Base-by-base conservation (phyloP, 2,797 vertebrate species). In the Chromis chromis region DNA sequence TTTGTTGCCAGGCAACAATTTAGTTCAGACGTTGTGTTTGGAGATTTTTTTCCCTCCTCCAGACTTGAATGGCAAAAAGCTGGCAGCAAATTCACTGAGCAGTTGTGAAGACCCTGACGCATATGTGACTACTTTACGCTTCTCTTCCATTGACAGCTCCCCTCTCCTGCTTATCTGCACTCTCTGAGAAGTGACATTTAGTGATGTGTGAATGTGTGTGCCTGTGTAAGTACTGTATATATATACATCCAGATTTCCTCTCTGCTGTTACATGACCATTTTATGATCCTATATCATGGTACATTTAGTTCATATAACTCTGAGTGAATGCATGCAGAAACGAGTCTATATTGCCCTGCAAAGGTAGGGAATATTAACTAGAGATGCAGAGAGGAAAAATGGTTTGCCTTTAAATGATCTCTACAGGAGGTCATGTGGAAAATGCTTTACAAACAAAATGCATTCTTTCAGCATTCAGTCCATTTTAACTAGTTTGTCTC, bases 131-230 rank as follows among this genome's bases (percentile, higher is more conserved):
- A 36, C 67, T 84, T 83, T 62, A 65, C 46, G 31, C 84, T 75
- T 79, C 68, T 82, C 83, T 85, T 75, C 67, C 70, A 78, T 77
- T 83, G 86, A 83, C 79, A 74, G 82, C 81, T 27, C 76, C 65
- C 54, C 58, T 63, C 76, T 70, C 28, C 61, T 63, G 77, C 79
- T 83, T 89, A 84, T 89, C 83, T 49, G 53, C 31, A 9, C 60
- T 65, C 70, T 42, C 62, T 53, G 21, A 31, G 46, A 76, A 58
- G 56, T 81, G 83, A 77, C 86, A 86, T 82, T 83, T 65, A 63
- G 42, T 44, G 33, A 12, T 36, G 44, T 50, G 19, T 54, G n/a
- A 44, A 10, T 19, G 6, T 28, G 27, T 60, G 36, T 13, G 36
- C 13, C 3, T 44, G 53, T 55, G 36, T 17, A 28, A 19, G 16